Percentiles rank a stretch among this genome's conserved stretches.
Conservation (phyloP, 2,113 vertebrate genomes). For the Brachyistius frenatus region DNA sequence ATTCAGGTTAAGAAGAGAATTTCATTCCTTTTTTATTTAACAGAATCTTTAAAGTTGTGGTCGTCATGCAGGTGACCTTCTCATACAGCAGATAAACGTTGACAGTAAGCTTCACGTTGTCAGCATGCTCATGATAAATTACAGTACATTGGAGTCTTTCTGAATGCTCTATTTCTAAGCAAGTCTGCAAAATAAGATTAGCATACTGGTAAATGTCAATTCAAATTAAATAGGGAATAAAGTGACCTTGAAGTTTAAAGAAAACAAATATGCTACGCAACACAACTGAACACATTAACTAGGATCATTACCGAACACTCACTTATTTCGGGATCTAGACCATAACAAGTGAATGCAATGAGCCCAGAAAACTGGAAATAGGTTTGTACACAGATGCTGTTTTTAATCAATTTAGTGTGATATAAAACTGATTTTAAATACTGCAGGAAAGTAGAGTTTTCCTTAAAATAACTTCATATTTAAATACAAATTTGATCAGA, state of each 20-base stretch:
- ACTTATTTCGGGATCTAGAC: no score
- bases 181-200: not conserved
- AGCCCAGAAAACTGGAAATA: no score
- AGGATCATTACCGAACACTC: no score
- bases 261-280: not conserved
- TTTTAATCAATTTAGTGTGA: no score
- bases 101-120: not conserved
- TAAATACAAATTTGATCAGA: no score
- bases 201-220: conserved; percentile 2
- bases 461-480: no score
- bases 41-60: not conserved
- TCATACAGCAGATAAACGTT: not conserved
- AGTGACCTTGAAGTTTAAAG: not conserved
- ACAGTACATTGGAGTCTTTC: not conserved
- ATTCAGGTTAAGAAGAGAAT: not conserved
- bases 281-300: no score
- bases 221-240: not conserved
- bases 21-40: not conserved
- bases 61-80: not conserved
- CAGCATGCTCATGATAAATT: not conserved
- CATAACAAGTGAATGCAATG: no score
- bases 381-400: no score
- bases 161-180: not conserved
- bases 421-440: no score
- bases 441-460: no score